A percentile compares a stretch with the other conserved stretches of the same genome.
phyloP scores from a whole-genome alignment of 2,113 vertebrate species.

The Hassar affinis region DNA sequence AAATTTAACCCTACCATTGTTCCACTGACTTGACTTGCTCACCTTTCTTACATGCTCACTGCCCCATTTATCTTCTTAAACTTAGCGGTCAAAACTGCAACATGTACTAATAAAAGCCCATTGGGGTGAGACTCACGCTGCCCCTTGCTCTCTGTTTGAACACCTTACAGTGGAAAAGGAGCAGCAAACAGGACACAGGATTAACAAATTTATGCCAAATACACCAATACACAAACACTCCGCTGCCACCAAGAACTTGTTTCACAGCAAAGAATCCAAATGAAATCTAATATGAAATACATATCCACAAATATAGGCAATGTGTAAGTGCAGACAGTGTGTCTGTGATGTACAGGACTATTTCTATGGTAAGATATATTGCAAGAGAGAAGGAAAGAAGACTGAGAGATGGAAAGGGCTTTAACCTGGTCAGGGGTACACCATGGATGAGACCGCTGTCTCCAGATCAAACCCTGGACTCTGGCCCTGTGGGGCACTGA shows the following conservation, averaged over 20 bases:
- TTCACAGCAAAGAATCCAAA: background rate
- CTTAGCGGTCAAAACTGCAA: background rate
- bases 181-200: background rate
- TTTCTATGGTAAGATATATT: background rate
- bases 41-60: background rate
- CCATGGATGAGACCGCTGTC: background rate
- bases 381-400: background rate
- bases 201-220: background rate
- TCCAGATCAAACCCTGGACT: background rate
- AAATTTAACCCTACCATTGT: background rate
- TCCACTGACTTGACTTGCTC: background rate
- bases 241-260: background rate
- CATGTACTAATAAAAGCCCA: background rate
- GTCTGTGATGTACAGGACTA: background rate
- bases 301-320: background rate
- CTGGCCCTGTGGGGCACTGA: background rate
- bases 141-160: background rate
- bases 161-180: background rate
- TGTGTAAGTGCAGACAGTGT: background rate
- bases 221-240: background rate
- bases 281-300: background rate
- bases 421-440: background rate
- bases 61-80: background rate
- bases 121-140: background rate
- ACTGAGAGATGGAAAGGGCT: background rate